Conservation (phyloP, 2,888 invertebrate species). For the Pyrgus malvae region DNA sequence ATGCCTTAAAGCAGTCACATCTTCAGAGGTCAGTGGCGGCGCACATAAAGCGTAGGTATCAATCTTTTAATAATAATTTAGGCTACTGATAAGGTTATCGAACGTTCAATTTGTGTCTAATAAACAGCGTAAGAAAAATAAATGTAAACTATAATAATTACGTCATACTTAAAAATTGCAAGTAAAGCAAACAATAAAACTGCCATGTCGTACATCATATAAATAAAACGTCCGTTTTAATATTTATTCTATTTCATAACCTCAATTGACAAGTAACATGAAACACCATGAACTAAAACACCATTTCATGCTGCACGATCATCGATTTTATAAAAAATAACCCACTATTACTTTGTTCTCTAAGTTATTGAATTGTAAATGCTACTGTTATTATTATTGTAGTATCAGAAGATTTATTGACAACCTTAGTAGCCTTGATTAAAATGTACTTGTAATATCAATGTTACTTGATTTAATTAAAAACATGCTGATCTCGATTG, state of each 20-base stretch:
- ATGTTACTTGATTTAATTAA: too few relatives aligned
- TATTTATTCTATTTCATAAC: not conserved
- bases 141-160: too few relatives aligned
- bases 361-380: conserved; percentile 9
- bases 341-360: conserved; percentile 6
- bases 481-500: too few relatives aligned
- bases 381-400: not conserved
- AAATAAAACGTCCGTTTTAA: too few relatives aligned
- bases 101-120: too few relatives aligned
- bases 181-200: not conserved
- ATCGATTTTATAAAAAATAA: conserved; percentile 12
- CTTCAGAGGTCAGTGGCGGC: too few relatives aligned
- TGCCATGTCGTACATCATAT: too few relatives aligned
- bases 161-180: not conserved
- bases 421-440: not conserved
- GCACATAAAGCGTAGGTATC: too few relatives aligned
- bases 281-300: conserved; percentile 42
- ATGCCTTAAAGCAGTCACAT: too few relatives aligned
- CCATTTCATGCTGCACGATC: conserved; percentile 64
- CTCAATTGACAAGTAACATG: not conserved
- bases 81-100: too few relatives aligned
- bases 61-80: too few relatives aligned
- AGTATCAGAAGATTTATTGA: not conserved
- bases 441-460: not conserved
- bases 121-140: too few relatives aligned